Base-by-base conservation (phyloP, 2,113 vertebrate genomes). In the Notarius lentiginosus region DNA sequence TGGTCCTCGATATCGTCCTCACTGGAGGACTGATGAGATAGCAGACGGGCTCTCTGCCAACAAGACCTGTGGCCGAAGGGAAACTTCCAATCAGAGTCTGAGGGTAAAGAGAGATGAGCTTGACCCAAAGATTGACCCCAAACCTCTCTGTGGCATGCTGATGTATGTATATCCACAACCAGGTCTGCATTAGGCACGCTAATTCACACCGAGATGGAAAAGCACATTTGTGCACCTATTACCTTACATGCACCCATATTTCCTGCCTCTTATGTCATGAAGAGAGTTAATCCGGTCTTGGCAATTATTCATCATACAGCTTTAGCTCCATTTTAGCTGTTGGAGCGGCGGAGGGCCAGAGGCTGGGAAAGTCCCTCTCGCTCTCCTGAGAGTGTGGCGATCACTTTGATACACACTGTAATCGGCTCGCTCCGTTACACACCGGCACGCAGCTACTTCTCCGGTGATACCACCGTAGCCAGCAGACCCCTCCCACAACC, bases 371-470 rank as follows among this genome's bases (percentile, higher is more conserved):
- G 86, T 87, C 81, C 86, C 86, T 84, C 72, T 77, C 30, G 63
- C 49, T 61, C 86, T 87, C 72, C 47, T 79, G 81, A 84, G 81
- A 68, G 81, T 84, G 86, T 87, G 81, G 72, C 55, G 72, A 87
- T 87, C 72, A 5, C 86, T 87, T 87, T 87, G 86, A 87, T 87
- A 87, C 86, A 84, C 86, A 77, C 86, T 83, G 81, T 87, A 87
- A 87, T 87, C 81, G 75, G 82, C 60, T 79, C 72, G 73, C 81
- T 87, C 72, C 68, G 86, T 83, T 87, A 76, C 81, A 83, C 86
- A 83, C 86, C 81, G 82, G 86, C 81, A 83, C 73, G 81, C 86
- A 83, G 86, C 81, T 75, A 66, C 81, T 83, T 87, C 86, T 87
- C 86, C 73, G 81, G 86, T 79, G 80, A 76, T 83, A 83, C 86